Base-by-base conservation (phyloP, 2,888 invertebrate species). In the Myopa tessellatipennis region DNA sequence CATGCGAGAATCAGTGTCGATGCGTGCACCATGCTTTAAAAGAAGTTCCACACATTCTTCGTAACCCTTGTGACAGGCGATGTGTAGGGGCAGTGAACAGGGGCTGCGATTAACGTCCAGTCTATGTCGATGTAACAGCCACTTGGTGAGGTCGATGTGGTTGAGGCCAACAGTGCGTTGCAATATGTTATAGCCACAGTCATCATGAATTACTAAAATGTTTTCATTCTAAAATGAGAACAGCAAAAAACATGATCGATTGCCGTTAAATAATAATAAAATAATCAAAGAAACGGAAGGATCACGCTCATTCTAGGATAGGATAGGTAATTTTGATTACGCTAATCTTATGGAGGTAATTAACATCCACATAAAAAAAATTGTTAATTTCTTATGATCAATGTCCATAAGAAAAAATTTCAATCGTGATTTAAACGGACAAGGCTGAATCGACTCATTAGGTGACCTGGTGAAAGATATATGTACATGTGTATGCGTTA, bases 51-150 rank as follows among this genome's bases (percentile, higher is more conserved):
- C 93, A 84, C 93, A 93, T 82, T 93, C 92, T 83, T 92, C 92
- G 84, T 93, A 92, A 18, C 94, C 95, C 84, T 93, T 92, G 55
- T 92, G 89, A 80, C 94, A 94, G 26, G 95, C 94, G 78, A 95
- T 93, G 85, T 95, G 94, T 72, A 94, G 88, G 2, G 95, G 94
- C 73, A 94, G 90, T 81, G 94, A 94, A 85, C 95, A 95, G n/a
- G 93, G 92, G 81, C 93, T 93, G 34, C 93, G 89, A 87, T 94
- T 93, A 4, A 93, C 91, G 85, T 94, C 93, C 7, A 91, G 90
- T 65, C 90, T 90, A 86, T 93, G 93, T 67, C 93, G 89, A 80
- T 92, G 91, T 77, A 93, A 85, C 70, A 93, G 89, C 92, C 93
- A 93, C 81, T 92, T 90, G 8, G 94, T 93, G 85, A 94, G 90